phyloP scores from a whole-genome alignment of 2,888 invertebrate genomes.

The Alitta virens region DNA sequence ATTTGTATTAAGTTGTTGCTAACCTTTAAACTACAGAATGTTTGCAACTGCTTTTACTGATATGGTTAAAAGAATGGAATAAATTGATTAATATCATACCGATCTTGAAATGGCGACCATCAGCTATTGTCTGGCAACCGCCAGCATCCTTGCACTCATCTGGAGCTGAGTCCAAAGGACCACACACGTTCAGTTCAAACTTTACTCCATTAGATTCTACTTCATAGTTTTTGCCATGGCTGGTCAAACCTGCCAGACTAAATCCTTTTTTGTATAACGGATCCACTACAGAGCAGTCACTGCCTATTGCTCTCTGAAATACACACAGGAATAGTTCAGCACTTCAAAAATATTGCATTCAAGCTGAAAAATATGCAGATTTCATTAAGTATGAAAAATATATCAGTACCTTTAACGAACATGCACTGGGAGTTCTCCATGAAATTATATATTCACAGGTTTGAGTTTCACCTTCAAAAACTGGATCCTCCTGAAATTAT shows the following conservation, averaged over 20 bases:
- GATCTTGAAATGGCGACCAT: too few species aligned
- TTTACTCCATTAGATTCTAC: slow-evolving; percentile 30
- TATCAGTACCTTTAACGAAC: slow-evolving; percentile 35
- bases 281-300: slow-evolving; percentile 43
- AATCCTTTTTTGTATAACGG: slow-evolving; percentile 31
- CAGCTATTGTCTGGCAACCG: slow-evolving; percentile 7
- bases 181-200: slow-evolving; percentile 46
- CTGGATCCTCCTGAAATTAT: slow-evolving; percentile 31
- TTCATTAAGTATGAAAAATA: too few species aligned
- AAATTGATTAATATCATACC: too few species aligned
- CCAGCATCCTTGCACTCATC: slow-evolving; percentile 23
- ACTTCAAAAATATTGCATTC: neutral
- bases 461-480: slow-evolving; percentile 39
- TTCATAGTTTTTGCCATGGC: slow-evolving; percentile 39
- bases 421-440: slow-evolving; percentile 50
- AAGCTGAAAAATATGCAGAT: too few species aligned
- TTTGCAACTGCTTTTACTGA: too few species aligned
- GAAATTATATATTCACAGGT: slow-evolving; percentile 50
- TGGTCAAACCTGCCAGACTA: too few species aligned
- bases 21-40: too few species aligned
- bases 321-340: neutral
- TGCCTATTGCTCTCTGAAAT: slow-evolving; percentile 33
- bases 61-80: neutral
- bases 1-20: too few species aligned
- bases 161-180: slow-evolving; percentile 29